Evolutionary conservation across 2,113 vertebrate species (phyloP).

Genomic region (Cygnus atratus): DNA sequence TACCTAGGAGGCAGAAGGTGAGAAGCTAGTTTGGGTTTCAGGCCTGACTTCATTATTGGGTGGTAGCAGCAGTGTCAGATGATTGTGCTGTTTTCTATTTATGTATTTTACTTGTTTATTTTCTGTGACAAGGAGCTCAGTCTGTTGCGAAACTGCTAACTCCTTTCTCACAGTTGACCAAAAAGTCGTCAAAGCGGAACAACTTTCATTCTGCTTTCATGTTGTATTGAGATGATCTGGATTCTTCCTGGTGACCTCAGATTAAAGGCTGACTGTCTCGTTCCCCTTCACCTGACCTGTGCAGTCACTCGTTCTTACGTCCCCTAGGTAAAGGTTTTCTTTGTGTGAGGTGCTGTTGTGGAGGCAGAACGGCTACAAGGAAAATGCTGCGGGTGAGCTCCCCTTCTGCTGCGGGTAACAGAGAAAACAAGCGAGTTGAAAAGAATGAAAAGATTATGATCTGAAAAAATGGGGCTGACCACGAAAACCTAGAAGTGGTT

Average conservation of each 20-base stretch:
- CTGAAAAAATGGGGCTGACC: neutral
- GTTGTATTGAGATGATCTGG: neutral
- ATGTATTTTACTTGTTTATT: neutral
- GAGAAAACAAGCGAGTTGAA: neutral
- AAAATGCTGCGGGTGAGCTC: neutral
- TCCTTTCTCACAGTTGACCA: slow-evolving; percentile 3
- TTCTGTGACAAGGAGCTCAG: neutral
- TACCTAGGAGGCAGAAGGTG: neutral
- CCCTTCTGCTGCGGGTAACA: neutral
- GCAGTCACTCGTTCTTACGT: neutral
- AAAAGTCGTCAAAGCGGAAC: neutral
- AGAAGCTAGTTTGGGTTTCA: neutral
- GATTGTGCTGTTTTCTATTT: neutral
- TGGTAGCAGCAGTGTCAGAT: neutral
- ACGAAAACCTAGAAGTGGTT: neutral
- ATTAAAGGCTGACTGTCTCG: neutral
- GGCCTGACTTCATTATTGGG: neutral
- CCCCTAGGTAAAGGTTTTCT: neutral
- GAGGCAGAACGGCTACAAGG: neutral
- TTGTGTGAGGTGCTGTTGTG: neutral
- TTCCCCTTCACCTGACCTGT: neutral
- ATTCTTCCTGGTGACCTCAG: neutral
- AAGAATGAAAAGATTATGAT: neutral
- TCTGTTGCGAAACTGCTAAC: neutral
- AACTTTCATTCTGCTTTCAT: neutral